Base-by-base conservation (phyloP, 2,113 vertebrate genomes). In the Cebus imitator region DNA sequence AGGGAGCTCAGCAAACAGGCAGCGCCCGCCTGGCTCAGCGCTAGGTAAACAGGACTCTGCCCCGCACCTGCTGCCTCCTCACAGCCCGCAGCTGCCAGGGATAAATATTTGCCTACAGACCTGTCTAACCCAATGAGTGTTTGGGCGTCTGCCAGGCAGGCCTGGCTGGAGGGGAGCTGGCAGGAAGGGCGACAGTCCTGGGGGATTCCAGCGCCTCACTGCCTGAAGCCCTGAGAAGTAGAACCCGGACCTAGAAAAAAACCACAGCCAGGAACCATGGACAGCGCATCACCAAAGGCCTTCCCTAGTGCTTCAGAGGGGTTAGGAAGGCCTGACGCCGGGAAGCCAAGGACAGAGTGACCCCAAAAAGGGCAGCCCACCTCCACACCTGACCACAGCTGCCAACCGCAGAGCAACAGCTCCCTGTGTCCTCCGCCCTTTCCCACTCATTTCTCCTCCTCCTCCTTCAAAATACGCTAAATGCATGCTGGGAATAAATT, bases 21-120 rank as follows among this genome's bases (percentile, higher is more conserved):
- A 20, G 72, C 1, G 14, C 70, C 81, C 2, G n/a, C 76, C 80
- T 0, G 45, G 76, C 96, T 88, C 57, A 17, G 14, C 14, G 12
- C 93, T 93, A 48, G 68, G 92, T 97, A 98, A 98, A 98, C 96
- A 97, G 96, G 92, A 83, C 96, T 96, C 93, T 55, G 92, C 61
- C 79, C 93, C 0, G 10, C 93, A 96, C 96, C 96, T 97, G 94
- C 58, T 8, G 75, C 87, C 93, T 35, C 40, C 12, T 27, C 78
- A 86, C 32, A 45, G 75, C 80, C 94, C 2, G 0, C 96, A 97
- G 96, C 95, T 87, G 95, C 91, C 10, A 35, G 75, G 87, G 94
- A 61, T 96, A 95, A 98, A 97, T 97, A 96, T 98, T 97, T 98
- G 87, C 97, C 75, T 43, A 90, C 64, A 94, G 91, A 45, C 58